Base-by-base conservation (phyloP, 2,888 invertebrate species). In the Ophioninae sp. region DNA sequence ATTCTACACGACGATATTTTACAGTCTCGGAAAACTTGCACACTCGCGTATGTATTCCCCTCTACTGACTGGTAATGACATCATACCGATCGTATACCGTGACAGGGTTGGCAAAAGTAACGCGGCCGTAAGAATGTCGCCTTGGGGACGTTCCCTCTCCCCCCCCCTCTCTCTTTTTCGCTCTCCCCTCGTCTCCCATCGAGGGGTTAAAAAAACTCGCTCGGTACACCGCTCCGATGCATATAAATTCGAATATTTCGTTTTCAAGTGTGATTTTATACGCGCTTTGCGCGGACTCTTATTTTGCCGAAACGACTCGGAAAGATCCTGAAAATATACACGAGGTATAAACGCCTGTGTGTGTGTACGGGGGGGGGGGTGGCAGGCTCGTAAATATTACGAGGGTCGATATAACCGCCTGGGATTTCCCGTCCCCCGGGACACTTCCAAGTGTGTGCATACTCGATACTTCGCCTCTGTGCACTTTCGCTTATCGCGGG, bases 361-460 rank as follows among this genome's bases (percentile, higher is more conserved):
- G 30, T 58, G 59, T 58, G 51, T 72, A 64, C 20, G 10, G 13
- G 1, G 10, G 22, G 13, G 10, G 13, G 1, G 10, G 22, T 37
- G 77, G 87, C 87, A 85, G 86, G 87, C 87, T 90, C 90, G 90
- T 91, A 91, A 90, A 91, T 91, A 91, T 91, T 90, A 91, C 89
- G 91, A 89, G 91, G 90, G 91, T 90, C 90, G 91, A 91, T 91
- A 90, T 89, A 90, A 90, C 90, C 90, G 91, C 90, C 90, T 88
- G 91, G 91, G 91, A 91, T 91, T 90, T 86, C 87, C 87, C 79
- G 86, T 87, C 89, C 88, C 89, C 77, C 78, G 88, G 87, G 85
- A 83, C 86, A 64, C 82, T 63, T 64, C 59, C 67, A 68, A 81
- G 77, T 76, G 73, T 75, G 56, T 75, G 44, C 30, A 44, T 74